A percentile compares a stretch with the other conserved stretches of the same genome.
Conservation (phyloP, 2,888 invertebrate genomes). For the Camponotus fellah region DNA sequence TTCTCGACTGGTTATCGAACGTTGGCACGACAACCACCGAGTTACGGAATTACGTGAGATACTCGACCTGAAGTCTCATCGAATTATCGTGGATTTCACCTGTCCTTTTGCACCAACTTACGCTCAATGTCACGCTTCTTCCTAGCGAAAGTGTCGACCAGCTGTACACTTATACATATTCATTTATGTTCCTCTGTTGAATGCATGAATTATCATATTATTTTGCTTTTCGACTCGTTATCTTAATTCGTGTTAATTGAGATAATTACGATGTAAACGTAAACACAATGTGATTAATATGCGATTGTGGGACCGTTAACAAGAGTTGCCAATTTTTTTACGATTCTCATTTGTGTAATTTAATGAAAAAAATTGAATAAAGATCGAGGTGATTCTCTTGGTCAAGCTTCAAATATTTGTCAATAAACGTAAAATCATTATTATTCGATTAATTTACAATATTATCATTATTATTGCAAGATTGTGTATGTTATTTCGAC, state of each 20-base stretch:
- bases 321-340: neutral
- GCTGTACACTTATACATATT: neutral
- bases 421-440: neutral
- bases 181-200: neutral
- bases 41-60: constrained; percentile 71
- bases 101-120: constrained; percentile 33
- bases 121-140: constrained; percentile 30
- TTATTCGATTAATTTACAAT: neutral
- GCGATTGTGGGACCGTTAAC: neutral
- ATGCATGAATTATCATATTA: neutral
- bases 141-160: neutral
- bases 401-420: neutral
- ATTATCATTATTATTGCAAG: neutral
- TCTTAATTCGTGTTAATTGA: neutral
- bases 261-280: neutral
- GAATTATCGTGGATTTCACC: constrained; percentile 62
- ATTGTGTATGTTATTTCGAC: neutral
- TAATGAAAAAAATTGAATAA: neutral
- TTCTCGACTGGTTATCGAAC: constrained; percentile 60
- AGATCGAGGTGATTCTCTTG: neutral
- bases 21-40: constrained; percentile 57
- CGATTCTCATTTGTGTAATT: neutral
- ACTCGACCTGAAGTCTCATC: constrained; percentile 59
- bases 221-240: neutral
- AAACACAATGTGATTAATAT: neutral